A percentile compares a stretch with the other conserved stretches of the same genome.
Conservation (phyloP, 1,140 invertebrate species). For the Drosophila suzukii region DNA sequence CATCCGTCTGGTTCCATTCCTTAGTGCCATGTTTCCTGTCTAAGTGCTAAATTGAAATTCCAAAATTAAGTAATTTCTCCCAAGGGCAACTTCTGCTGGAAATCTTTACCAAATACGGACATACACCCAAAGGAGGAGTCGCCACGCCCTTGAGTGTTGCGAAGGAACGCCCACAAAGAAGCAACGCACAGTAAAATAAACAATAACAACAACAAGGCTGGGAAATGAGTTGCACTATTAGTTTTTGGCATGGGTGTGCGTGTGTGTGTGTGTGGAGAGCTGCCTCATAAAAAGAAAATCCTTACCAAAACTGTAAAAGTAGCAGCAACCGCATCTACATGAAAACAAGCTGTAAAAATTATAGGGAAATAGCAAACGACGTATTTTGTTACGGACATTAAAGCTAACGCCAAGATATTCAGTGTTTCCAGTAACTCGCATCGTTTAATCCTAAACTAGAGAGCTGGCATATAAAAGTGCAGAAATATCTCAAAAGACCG, state of each 20-base stretch:
- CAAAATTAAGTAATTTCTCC: constrained; percentile 81
- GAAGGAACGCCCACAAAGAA: constrained; percentile 36
- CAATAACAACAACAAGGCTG: constrained; percentile 64
- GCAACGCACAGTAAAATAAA: constrained; percentile 50
- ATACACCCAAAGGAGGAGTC: constrained; percentile 13
- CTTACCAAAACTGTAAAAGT: constrained; percentile 22
- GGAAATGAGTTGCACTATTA: constrained; percentile 73
- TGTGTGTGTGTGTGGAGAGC: background rate
- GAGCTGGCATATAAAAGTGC: constrained; percentile 18
- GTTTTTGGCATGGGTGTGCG: constrained; percentile 27
- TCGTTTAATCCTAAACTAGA: constrained; percentile 39
- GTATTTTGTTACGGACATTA: constrained; percentile 43
- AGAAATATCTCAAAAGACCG: background rate
- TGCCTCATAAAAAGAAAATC: constrained; percentile 51
- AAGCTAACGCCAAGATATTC: constrained; percentile 31
- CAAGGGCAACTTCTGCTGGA: constrained; percentile 60
- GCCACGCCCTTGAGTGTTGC: constrained; percentile 60
- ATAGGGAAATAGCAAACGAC: constrained; percentile 69
- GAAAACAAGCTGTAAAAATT: constrained; percentile 78
- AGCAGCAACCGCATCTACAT: constrained; percentile 44
- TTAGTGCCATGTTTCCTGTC: constrained; percentile 43
- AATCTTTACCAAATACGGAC: constrained; percentile 34
- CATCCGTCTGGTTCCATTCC: background rate
- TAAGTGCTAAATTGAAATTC: constrained; percentile 84
- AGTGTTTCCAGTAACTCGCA: constrained; percentile 28